Conservation (phyloP, 2,888 invertebrate species). For the Phlogophora meticulosa region DNA sequence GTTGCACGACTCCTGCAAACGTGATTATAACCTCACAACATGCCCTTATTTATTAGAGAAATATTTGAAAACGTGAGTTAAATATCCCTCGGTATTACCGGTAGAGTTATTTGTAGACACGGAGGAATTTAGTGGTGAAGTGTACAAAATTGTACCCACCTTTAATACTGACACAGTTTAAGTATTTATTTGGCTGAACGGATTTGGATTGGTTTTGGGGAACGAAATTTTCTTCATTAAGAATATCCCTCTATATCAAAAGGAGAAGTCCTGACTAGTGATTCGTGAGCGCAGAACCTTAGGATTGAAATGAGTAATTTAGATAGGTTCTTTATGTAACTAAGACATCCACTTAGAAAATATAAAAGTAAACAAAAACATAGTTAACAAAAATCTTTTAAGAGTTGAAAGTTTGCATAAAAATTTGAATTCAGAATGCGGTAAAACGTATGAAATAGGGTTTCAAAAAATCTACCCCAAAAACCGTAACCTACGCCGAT, state of each 20-base stretch:
- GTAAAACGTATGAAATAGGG: background rate
- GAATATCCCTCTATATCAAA: background rate
- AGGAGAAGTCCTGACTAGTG: background rate
- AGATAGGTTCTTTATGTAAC: too few relatives aligned
- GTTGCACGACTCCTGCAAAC: slow-evolving; percentile 87
- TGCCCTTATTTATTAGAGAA: slow-evolving; percentile 71
- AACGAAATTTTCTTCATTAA: background rate
- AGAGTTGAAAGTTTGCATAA: background rate
- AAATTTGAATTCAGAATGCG: too few relatives aligned
- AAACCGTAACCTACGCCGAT: background rate
- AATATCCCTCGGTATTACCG: slow-evolving; percentile 52
- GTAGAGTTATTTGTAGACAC: slow-evolving; percentile 36
- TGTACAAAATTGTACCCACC: background rate
- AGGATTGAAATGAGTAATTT: too few relatives aligned
- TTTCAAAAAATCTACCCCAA: background rate
- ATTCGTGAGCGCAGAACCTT: background rate
- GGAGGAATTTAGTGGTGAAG: slow-evolving; percentile 11
- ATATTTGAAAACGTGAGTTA: slow-evolving; percentile 67
- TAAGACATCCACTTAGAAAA: too few relatives aligned
- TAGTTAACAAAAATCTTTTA: too few relatives aligned
- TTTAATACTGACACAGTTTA: slow-evolving; percentile 1
- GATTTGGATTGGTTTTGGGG: background rate
- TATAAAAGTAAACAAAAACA: too few relatives aligned
- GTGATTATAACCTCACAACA: slow-evolving; percentile 68
- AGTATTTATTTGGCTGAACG: background rate